Evolutionary conservation across 2,888 invertebrate genomes (phyloP), one percentile per base, ranked within the genome.

Genomic region (Steinernema hermaphroditum): DNA sequence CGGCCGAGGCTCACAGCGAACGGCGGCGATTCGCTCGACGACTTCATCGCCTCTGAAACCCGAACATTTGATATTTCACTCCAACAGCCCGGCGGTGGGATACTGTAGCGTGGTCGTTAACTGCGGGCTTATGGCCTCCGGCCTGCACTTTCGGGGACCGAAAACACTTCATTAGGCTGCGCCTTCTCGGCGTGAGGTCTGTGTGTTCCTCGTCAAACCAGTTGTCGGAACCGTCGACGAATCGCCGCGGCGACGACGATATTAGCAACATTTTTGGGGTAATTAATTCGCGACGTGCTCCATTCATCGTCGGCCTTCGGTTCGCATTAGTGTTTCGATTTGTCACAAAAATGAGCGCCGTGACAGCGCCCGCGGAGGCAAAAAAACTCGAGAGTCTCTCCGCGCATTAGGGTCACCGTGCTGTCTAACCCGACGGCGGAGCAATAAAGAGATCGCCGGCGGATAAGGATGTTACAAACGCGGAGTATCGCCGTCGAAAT

Each of bases 301-400:
- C 62, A 62, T 62, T 62, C 62, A 62, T 62, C 62, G 27, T 62
- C 62, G 62, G 62, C 62, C 62, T 62, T 62, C 62, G 62, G 62
- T 62, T 62, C 62, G 62, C 62, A 62, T 62, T 62, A 62, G 62
- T 62, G 62, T 62, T 62, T 62, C 62, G 62, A 62, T 62, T 62
- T 62, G 62, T 62, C 62, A 62, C 62, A 62, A 62, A 62, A 62
- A 62, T 62, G 62, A 62, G 62, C 62, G 62, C 62, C 62, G 62
- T 62, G 62, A 62, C 62, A 62, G 62, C 19, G 50, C 32, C 32
- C 62, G 32, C 32, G 27, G 12, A 32, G 62, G 32, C 32, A 32
- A 29, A 32, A 62, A 62, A 62, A 62, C 22, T 29, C 62, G 62
- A 32, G 62, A 62, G 62, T 62, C 62, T 27, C n/a, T 19, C 2